Percentiles rank a stretch among this genome's conserved stretches.
These are phyloP conservation scores for Abrostola triplasia DNA, from an alignment of 2,888 invertebrate genomes.

Conservation along the genomic window DNA sequence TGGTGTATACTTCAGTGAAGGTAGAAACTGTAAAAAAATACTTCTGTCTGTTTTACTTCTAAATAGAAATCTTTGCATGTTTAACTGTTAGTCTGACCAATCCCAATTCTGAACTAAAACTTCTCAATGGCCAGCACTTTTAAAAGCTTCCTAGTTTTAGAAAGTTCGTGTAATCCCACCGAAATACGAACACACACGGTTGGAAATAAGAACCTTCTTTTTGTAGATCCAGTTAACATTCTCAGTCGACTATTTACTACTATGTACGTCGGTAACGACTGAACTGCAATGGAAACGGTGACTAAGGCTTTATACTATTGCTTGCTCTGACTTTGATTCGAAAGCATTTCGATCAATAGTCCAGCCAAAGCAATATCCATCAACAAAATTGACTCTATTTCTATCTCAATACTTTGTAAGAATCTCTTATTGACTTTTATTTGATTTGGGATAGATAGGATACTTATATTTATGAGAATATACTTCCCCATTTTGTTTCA, in stretches of 20 bases:
- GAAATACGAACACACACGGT: slow-evolving; percentile 22
- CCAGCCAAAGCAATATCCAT: slow-evolving; percentile 5
- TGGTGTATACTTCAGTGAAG: too few species aligned
- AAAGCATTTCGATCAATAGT: not conserved
- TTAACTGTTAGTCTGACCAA: too few species aligned
- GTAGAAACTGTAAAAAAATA: too few species aligned
- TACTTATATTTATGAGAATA: not conserved
- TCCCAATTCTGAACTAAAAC: not conserved
- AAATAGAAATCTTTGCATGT: too few species aligned
- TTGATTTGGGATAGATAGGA: slow-evolving; percentile 3
- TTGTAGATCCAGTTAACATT: slow-evolving; percentile 25
- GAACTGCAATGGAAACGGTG: not conserved
- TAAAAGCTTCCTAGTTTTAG: slow-evolving; percentile 15
- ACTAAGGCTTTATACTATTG: slow-evolving; percentile 2
- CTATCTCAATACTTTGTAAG: slow-evolving; percentile 1
- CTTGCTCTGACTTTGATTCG: slow-evolving; percentile 1
- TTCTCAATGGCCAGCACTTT: slow-evolving; percentile 1
- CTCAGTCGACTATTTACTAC: slow-evolving; percentile 13
- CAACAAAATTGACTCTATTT: slow-evolving; percentile 7
- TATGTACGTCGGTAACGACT: not conserved
- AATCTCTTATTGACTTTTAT: slow-evolving; percentile 2
- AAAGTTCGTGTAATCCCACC: slow-evolving; percentile 20
- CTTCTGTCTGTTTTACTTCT: too few species aligned
- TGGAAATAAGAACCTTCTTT: slow-evolving; percentile 27
- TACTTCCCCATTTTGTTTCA: not conserved